These are phyloP conservation scores for Poeciliopsis retropinna DNA, from an alignment of 2,113 vertebrate species.

Conservation along the genomic window DNA sequence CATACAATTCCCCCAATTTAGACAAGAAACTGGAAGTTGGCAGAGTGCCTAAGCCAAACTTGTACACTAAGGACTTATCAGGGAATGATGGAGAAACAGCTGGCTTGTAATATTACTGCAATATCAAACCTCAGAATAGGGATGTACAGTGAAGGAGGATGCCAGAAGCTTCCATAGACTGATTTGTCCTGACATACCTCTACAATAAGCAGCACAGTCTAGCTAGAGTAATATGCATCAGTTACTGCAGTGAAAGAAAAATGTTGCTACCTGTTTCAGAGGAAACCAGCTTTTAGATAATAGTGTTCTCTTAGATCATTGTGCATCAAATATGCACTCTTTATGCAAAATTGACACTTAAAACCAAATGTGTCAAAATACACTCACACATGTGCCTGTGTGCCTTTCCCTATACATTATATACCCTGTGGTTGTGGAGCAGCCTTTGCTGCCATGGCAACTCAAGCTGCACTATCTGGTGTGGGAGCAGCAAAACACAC, in stretches of 20 bases:
- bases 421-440: conserved; percentile 32
- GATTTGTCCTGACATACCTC: conserved; percentile 32
- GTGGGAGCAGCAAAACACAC: conserved; percentile 47
- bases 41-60: conserved; percentile 27
- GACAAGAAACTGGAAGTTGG: conserved; percentile 36
- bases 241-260: conserved; percentile 36
- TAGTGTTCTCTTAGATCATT: conserved; percentile 10
- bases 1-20: conserved; percentile 15
- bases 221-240: conserved; percentile 27
- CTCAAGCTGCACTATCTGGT: conserved; percentile 51
- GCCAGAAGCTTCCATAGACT: conserved; percentile 10
- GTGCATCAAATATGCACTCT: conserved; percentile 11
- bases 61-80: conserved; percentile 44
- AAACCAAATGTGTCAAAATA: conserved; percentile 27
- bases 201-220: conserved; percentile 17
- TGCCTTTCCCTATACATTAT: conserved; percentile 53
- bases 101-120: conserved; percentile 21
- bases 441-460: conserved; percentile 74
- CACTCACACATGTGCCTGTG: conserved; percentile 5
- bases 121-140: conserved; percentile 13
- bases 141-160: conserved; percentile 3
- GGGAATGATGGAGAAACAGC: conserved; percentile 38
- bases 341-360: conserved; percentile 12
- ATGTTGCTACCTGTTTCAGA: conserved; percentile 17
- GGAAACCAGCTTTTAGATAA: conserved; percentile 17